These are phyloP conservation scores for Nemoura dubitans DNA, from an alignment of 2,888 invertebrate genomes.

Conservation along the genomic window DNA sequence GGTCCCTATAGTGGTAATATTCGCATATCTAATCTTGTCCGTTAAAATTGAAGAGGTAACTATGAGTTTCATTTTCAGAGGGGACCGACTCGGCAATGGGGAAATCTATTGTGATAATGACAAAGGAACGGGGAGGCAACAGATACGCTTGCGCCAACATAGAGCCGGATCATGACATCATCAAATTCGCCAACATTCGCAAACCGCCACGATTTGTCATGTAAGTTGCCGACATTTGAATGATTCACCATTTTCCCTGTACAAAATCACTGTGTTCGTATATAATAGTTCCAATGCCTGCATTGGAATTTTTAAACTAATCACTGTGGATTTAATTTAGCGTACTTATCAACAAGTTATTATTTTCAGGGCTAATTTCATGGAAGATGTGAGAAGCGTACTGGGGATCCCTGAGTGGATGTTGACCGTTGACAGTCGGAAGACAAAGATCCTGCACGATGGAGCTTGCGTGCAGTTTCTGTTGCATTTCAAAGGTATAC, in stretches of 20 bases:
- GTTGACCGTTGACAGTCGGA: constrained; percentile 82
- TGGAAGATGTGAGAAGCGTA: constrained; percentile 80
- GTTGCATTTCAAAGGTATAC: constrained; percentile 85
- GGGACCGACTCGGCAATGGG: constrained; percentile 84
- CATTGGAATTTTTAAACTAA: too few species aligned
- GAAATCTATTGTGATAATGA: constrained; percentile 84
- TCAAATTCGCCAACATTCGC: constrained; percentile 87
- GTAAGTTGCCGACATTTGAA: constrained; percentile 65
- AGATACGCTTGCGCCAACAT: constrained; percentile 91
- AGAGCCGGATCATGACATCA: constrained; percentile 88
- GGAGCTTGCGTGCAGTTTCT: constrained; percentile 85
- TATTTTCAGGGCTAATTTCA: constrained; percentile 78
- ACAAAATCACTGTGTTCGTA: too few species aligned
- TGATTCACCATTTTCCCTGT: not conserved
- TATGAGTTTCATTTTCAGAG: constrained; percentile 55
- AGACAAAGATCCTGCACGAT: constrained; percentile 78
- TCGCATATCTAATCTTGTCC: not conserved
- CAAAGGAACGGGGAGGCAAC: constrained; percentile 74
- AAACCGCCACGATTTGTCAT: constrained; percentile 88
- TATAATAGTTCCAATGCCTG: too few species aligned
- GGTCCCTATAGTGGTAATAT: too few species aligned
- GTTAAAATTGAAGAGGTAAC: not conserved
- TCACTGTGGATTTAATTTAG: too few species aligned
- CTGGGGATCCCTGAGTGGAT: constrained; percentile 93
- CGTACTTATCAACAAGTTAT: too few species aligned